A percentile compares a stretch with the other conserved stretches of the same genome.
Evolutionary conservation across 1,140 invertebrate species (phyloP).

Genomic region (Andrena cerasifolii): DNA sequence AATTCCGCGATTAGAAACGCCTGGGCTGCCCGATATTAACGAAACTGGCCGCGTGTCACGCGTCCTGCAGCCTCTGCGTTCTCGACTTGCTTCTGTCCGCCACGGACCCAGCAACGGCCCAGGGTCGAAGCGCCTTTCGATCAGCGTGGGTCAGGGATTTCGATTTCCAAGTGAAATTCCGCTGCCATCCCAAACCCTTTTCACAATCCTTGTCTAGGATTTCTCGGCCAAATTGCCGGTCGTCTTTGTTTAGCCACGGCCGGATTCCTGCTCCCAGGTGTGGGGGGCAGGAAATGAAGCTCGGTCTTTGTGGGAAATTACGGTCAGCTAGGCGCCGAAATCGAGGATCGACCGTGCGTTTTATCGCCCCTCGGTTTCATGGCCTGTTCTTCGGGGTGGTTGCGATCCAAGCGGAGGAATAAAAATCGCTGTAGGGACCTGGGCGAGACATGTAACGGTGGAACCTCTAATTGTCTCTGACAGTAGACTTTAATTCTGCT

Average conservation of each 20-base stretch:
- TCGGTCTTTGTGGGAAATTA: slow-evolving; percentile 26
- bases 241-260: slow-evolving; percentile 42
- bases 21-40: neutral
- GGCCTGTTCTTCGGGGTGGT: neutral
- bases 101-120: no score
- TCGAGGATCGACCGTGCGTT: slow-evolving; percentile 32
- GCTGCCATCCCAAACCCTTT: neutral
- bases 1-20: slow-evolving; percentile 27
- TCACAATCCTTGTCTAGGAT: slow-evolving; percentile 20
- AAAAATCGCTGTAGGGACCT: no score
- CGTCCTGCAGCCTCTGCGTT: neutral
- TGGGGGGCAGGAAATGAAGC: slow-evolving; percentile 44
- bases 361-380: slow-evolving; percentile 29
- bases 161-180: slow-evolving; percentile 37
- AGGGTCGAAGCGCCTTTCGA: neutral
- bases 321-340: slow-evolving; percentile 11
- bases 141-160: neutral
- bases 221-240: slow-evolving; percentile 29
- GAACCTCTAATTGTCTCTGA: no score
- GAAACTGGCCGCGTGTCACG: neutral
- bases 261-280: slow-evolving; percentile 20
- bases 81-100: no score
- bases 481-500: no score
- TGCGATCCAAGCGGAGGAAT: no score
- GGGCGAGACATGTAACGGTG: no score